Percentiles rank a stretch among this genome's conserved stretches.
These are phyloP conservation scores for Rhopalosiphum padi DNA, from an alignment of 1,140 invertebrate species.

Conservation along the genomic window DNA sequence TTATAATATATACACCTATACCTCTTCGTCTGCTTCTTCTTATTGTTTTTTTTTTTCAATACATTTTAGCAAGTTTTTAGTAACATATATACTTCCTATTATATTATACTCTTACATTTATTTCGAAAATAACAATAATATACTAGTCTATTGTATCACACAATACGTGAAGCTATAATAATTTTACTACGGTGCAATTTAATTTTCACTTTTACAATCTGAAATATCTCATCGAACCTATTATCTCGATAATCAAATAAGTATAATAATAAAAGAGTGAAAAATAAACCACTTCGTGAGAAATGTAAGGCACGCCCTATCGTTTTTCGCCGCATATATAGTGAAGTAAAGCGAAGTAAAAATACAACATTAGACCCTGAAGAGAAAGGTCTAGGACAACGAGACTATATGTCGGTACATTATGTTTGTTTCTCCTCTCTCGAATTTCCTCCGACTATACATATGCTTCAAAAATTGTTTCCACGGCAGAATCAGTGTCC, in stretches of 20 bases:
- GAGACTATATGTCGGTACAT: not conserved
- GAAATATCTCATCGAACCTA: slow-evolving; percentile 47
- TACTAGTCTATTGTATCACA: slow-evolving; percentile 8
- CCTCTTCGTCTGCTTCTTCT: not conserved
- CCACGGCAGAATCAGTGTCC: not conserved
- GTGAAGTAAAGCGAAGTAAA: not conserved
- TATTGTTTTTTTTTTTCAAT: not conserved
- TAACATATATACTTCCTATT: not conserved
- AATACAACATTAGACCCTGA: slow-evolving; percentile 11
- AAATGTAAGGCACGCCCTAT: slow-evolving; percentile 41
- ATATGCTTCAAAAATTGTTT: not conserved
- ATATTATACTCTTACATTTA: not conserved
- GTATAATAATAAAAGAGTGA: slow-evolving; percentile 16
- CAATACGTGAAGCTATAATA: slow-evolving; percentile 1
- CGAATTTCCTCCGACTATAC: slow-evolving; percentile 2
- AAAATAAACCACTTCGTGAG: slow-evolving; percentile 46
- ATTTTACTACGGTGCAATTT: slow-evolving; percentile 45
- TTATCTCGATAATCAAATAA: slow-evolving; percentile 53
- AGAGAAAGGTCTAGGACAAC: slow-evolving; percentile 47
- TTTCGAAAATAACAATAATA: slow-evolving; percentile 23
- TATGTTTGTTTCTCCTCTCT: slow-evolving; percentile 33
- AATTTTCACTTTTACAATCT: slow-evolving; percentile 55
- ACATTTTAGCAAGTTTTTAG: not conserved
- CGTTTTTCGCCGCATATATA: slow-evolving; percentile 13
- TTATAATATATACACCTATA: not conserved